Conservation (phyloP, 1,140 invertebrate genomes). For the Theocolax elegans region DNA sequence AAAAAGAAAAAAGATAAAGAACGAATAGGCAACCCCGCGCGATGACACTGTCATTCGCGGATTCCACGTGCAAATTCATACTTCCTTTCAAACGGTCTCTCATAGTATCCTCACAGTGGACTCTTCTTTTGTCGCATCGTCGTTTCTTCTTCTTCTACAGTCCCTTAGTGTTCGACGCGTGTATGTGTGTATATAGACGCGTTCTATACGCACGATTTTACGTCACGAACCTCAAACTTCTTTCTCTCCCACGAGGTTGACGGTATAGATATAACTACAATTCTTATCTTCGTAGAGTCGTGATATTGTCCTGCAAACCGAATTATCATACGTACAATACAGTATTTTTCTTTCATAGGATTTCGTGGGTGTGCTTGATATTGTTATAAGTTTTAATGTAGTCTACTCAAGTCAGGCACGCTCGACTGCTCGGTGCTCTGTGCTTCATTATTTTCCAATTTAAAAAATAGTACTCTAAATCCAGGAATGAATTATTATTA, state of each 20-base stretch:
- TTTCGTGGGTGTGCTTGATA: too few species aligned
- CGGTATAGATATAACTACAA: too few species aligned
- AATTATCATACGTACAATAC: slow-evolving; percentile 7
- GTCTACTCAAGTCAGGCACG: too few species aligned
- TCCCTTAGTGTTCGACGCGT: not conserved
- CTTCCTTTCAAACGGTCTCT: slow-evolving; percentile 14
- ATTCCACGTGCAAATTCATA: slow-evolving; percentile 28
- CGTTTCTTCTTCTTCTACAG: not conserved
- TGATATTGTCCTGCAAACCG: slow-evolving; percentile 18
- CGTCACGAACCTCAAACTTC: not conserved
- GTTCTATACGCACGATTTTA: too few species aligned
- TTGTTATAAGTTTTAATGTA: too few species aligned
- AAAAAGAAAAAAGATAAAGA: not conserved
- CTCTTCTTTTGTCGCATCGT: slow-evolving; percentile 1
- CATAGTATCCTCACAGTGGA: not conserved
- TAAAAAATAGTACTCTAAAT: too few species aligned
- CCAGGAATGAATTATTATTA: too few species aligned
- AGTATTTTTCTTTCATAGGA: too few species aligned
- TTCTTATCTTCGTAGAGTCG: not conserved
- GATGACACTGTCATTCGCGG: slow-evolving; percentile 28
- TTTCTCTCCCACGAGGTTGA: slow-evolving; percentile 13
- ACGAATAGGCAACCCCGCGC: not conserved
- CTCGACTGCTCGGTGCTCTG: too few species aligned
- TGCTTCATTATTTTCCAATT: too few species aligned
- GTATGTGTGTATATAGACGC: not conserved